Evolutionary conservation across 2,888 invertebrate species (phyloP), one percentile per base, ranked within the genome.

Genomic region (Cantharis lateralis): DNA sequence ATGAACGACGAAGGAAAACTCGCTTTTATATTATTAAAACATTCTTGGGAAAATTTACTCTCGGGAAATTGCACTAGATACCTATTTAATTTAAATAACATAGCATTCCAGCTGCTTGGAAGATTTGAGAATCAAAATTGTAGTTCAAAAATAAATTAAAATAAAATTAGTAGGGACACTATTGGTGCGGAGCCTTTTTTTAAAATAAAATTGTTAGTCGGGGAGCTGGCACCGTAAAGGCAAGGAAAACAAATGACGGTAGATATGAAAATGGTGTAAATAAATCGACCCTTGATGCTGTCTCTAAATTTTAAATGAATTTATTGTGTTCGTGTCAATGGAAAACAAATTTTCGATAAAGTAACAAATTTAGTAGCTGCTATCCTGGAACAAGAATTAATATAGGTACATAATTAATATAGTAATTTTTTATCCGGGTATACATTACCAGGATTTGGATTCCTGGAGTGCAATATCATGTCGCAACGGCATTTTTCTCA

Each of bases 381-480:
- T 48, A 48, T 48, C n/a, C 48, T 48, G 48, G 48, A 48, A 48
- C 64, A 63, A 61, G 70, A 70, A 74, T 70, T 74, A 70, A 74
- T 70, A 64, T 18, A 28, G 26, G 26, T 28, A 28, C 70, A 64
- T 70, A 74, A 74, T 74, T 74, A 74, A 74, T 74, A 62, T 28
- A 69, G 24, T 18, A 61, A 74, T 74, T 74, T 74, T 74, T 74
- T 74, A 73, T 63, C n/a, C 5, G 48, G 7, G 20, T 20, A 69
- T 69, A 61, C 16, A 68, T 62, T 75, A 64, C 71, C 75, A 48
- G 63, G 77, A 77, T 77, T 70, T 64, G 71, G 74, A 28, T 66
- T 74, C 77, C 77, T 66, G 77, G 71, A 77, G 77, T 74, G 77
- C 77, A 74, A 77, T 77, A 74, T 74, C 77, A 77, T 77, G 77